Evolutionary conservation across 2,797 vertebrate genomes (phyloP).

Genomic region (Falco peregrinus): DNA sequence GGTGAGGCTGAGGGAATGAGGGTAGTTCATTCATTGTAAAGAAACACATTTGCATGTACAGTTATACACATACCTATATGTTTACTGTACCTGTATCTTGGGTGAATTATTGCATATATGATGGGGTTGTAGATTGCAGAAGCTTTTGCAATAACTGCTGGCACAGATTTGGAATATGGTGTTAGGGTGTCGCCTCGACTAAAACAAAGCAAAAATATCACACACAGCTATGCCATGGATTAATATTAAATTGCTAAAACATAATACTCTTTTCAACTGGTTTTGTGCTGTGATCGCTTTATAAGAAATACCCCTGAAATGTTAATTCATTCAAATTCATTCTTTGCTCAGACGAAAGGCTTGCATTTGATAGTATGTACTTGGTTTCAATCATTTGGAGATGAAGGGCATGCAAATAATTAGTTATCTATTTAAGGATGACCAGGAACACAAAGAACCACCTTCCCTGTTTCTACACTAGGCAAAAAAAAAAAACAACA

Average conservation of each 20-base stretch:
- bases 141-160: slow-evolving; percentile 88
- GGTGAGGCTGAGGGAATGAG: background rate
- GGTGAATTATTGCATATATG: slow-evolving; percentile 89
- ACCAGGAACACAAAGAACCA: background rate
- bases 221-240: background rate
- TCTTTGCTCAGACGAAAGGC: background rate
- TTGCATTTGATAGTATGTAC: background rate
- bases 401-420: background rate
- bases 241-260: background rate
- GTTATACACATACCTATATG: background rate
- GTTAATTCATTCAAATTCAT: background rate
- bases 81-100: slow-evolving; percentile 86
- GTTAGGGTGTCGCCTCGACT: slow-evolving; percentile 81
- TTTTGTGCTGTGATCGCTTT: background rate
- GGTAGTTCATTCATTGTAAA: background rate
- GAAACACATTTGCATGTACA: background rate
- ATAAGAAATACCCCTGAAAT: background rate
- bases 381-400: background rate
- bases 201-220: slow-evolving; percentile 52
- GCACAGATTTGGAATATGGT: slow-evolving; percentile 88
- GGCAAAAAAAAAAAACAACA: accelerated
- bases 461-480: background rate
- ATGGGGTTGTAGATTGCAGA: slow-evolving; percentile 91
- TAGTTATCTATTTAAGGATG: background rate
- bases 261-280: background rate